Evolutionary conservation across 1,140 invertebrate genomes (phyloP).

Genomic region (Bombus waltoni): DNA sequence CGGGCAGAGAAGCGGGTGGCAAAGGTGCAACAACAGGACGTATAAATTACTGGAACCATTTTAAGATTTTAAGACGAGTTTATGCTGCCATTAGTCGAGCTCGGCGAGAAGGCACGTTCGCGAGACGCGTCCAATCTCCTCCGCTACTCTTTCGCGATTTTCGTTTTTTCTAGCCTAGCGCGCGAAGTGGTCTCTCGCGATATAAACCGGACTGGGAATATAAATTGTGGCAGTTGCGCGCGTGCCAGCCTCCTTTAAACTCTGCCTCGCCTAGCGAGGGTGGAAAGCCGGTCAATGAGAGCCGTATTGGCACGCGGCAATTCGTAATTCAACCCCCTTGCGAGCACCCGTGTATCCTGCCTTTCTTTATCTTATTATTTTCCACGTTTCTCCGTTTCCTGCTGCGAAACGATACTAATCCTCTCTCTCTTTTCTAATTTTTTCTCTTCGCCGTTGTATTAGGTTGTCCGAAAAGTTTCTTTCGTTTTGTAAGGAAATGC

Average conservation of each 20-base stretch:
- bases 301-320: constrained; percentile 21
- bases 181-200: constrained; percentile 1
- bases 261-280: constrained; percentile 59
- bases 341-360: not conserved
- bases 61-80: constrained; percentile 75
- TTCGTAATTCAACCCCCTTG: constrained; percentile 1
- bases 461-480: too few relatives aligned
- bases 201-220: constrained; percentile 54
- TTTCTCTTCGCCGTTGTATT: too few relatives aligned
- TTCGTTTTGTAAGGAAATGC: too few relatives aligned
- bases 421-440: too few relatives aligned
- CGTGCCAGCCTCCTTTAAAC: constrained; percentile 64
- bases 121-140: constrained; percentile 52
- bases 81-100: constrained; percentile 68
- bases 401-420: not conserved
- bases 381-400: not conserved
- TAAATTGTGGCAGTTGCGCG: constrained; percentile 71
- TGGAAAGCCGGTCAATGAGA: constrained; percentile 60
- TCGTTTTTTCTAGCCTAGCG: constrained; percentile 21
- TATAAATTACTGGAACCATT: constrained; percentile 74
- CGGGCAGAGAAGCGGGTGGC: not conserved
- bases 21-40: constrained; percentile 70
- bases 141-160: constrained; percentile 3
- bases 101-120: constrained; percentile 43
- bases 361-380: not conserved